Evolutionary conservation across 2,113 vertebrate genomes (phyloP), one percentile per base, ranked within the genome.

Genomic region (Hyperopisus bebe): DNA sequence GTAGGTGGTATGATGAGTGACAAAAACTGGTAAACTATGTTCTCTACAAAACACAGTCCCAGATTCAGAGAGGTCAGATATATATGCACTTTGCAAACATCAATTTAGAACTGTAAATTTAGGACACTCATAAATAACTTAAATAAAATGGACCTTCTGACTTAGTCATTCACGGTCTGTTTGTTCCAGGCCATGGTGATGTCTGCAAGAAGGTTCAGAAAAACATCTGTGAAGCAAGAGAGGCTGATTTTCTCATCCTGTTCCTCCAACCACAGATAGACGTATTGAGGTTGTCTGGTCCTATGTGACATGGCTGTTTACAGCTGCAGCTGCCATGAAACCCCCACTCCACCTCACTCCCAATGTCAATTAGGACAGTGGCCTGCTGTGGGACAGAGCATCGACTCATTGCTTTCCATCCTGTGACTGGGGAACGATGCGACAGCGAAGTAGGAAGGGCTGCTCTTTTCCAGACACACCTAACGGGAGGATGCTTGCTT

Each of bases 401-500:
- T 92, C 92, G 86, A 89, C 91, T 90, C 39, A 91, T 9, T 62
- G 55, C 55, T 62, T 62, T 62, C 55, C 24, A 10, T n/a, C 55
- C 55, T 62, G 24, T 89, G 90, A 88, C 83, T 82, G 66, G 84
- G n/a, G 93, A 92, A 92, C 91, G 91, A 88, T 91, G 88, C 92
- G 89, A 91, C 88, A 47, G 80, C 70, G 13, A 35, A 50, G 58
- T 8, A 31, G 19, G 19, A 10, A 24, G 48, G 47, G 55, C 31
- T 17, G 51, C 5, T 27, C 39, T 24, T 44, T 44, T 42, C 1
- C 35, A 46, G 50, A 31, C 39, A 89, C 9, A 46, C 51, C 10
- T 15, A 15, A 24, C 15, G n/a, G 31, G 46, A 66, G 85, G 82
- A 86, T 19, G 74, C 50, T 88, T 48, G 90, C 31, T 0, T 74